phyloP scores from a whole-genome alignment of 2,113 vertebrate genomes.

The Morone chrysops region DNA sequence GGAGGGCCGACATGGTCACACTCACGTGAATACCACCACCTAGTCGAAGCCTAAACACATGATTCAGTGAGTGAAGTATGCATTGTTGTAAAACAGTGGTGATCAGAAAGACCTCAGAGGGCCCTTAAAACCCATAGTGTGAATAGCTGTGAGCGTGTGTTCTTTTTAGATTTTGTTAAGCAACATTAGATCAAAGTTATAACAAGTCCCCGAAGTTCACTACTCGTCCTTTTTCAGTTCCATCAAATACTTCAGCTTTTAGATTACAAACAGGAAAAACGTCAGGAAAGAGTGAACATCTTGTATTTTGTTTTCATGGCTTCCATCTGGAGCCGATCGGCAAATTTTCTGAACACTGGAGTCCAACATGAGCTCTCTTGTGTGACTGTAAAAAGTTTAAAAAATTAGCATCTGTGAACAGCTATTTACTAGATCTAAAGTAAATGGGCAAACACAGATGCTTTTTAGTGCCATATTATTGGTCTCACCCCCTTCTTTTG shows the following conservation, averaged over 20 bases:
- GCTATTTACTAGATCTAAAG: constrained; percentile 32
- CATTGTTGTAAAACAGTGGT: constrained; percentile 61
- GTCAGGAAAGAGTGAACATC: constrained; percentile 7
- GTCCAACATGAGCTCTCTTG: not conserved
- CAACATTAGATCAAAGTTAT: constrained; percentile 43
- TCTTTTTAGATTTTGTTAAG: constrained; percentile 22
- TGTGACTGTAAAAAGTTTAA: constrained; percentile 16
- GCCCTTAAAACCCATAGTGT: constrained; percentile 50
- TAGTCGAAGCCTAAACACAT: constrained; percentile 55
- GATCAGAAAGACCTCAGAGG: constrained; percentile 56
- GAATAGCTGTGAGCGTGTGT: constrained; percentile 30
- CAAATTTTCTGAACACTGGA: constrained; percentile 8
- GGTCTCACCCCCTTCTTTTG: not conserved
- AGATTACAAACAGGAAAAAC: constrained; percentile 3
- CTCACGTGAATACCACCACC: constrained; percentile 55
- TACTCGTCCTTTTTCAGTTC: constrained; percentile 26
- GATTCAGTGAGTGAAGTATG: constrained; percentile 62
- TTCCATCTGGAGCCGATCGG: constrained; percentile 26
- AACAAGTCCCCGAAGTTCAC: constrained; percentile 33
- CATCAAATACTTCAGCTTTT: constrained; percentile 13
- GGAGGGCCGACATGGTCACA: constrained; percentile 48
- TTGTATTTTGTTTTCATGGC: constrained; percentile 46
- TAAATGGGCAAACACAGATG: constrained; percentile 46
- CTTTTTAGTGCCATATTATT: constrained; percentile 34
- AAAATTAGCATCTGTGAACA: constrained; percentile 17